Evolutionary conservation across 2,888 invertebrate species (phyloP), one percentile per base, ranked within the genome.

Genomic region (Acrobasis suavella): DNA sequence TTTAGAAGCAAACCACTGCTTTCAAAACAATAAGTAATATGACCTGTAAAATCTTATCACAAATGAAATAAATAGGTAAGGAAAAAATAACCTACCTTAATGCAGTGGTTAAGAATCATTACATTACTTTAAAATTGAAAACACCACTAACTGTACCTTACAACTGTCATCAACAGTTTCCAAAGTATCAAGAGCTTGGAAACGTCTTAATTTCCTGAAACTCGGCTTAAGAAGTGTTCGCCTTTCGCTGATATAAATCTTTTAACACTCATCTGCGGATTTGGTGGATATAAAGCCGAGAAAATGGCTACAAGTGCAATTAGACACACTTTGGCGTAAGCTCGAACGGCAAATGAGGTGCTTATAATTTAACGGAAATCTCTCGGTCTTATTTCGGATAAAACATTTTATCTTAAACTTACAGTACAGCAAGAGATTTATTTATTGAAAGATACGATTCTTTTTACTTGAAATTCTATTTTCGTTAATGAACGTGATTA

Each of bases 201-300:
- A 38, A 38, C 9, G 22, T 46, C 46, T 56, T 56, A 56, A 56
- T 56, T 56, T 56, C 56, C 56, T 39, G 56, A 38, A n/a, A 9
- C 9, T 16, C n/a, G 39, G 12, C 42, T 56, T 22, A 17, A 5
- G 9, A 42, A 56, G 39, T 12, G 22, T 12, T 56, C 17, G 56
- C 55, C 39, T 8, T 46, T 42, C 75, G 73, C 80, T 76, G 88
- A 89, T 90, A 92, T 91, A 91, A 91, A 91, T 91, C 91, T 92
- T 86, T 89, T 84, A 89, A 87, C 91, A 86, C 89, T 89, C 87
- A 83, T 89, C 84, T 82, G 77, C 75, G 81, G 85, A 77, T 86
- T 85, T 80, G 80, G 74, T 74, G 81, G 86, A 86, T 86, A 42
- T 56, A 56, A 56, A 56, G 42, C 42, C 56, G 56, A 46, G 56